Evolutionary conservation across 1,140 invertebrate genomes (phyloP).

Genomic region (Lepidotrigona ventralis): DNA sequence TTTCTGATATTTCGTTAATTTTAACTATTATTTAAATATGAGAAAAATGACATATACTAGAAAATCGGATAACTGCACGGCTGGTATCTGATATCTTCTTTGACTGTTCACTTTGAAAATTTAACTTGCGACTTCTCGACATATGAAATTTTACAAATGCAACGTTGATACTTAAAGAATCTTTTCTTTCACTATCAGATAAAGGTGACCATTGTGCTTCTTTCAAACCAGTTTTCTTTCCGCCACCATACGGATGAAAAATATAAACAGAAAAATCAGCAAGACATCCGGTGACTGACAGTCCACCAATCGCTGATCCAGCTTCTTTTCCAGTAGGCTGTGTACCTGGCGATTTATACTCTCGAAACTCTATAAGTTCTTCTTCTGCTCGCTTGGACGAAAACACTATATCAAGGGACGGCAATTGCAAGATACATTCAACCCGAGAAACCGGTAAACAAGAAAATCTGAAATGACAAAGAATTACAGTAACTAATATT

Average conservation of each 20-base stretch:
- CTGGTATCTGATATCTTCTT: constrained; percentile 74
- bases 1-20: not conserved
- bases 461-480: constrained; percentile 85
- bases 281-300: constrained; percentile 96
- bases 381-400: constrained; percentile 93
- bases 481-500: not conserved
- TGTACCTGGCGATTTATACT: constrained; percentile 78
- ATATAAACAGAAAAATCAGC: constrained; percentile 98
- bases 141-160: constrained; percentile 98
- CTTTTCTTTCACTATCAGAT: constrained; percentile 94
- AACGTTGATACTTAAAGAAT: constrained; percentile 97
- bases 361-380: constrained; percentile 83
- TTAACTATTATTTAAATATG: not conserved
- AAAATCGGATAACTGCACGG: constrained; percentile 92
- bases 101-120: constrained; percentile 83
- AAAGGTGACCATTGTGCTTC: constrained; percentile 92
- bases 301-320: constrained; percentile 88
- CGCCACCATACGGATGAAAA: constrained; percentile 97
- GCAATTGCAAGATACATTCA: constrained; percentile 97
- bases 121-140: constrained; percentile 91
- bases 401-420: constrained; percentile 95
- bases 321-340: constrained; percentile 72
- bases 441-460: constrained; percentile 97
- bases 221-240: constrained; percentile 90
- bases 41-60: constrained; percentile 84